Evolutionary conservation across 1,140 invertebrate species (phyloP), one percentile per base, ranked within the genome.

Genomic region (Globodera ellingtonae): DNA sequence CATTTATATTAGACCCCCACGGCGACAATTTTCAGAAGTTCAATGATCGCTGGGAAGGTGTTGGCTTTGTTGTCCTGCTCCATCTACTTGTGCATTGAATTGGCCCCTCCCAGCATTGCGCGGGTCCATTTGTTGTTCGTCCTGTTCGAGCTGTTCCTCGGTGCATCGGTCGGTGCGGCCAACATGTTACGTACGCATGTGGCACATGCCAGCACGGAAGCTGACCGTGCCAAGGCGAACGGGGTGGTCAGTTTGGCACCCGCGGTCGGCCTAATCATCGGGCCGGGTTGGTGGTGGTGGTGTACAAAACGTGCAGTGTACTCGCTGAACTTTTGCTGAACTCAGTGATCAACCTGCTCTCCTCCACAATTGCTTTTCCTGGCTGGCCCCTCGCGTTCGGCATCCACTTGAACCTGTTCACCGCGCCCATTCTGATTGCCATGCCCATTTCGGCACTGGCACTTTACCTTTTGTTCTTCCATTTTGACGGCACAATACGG

Each of bases 131-230:
- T 35, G 56, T 59, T 80, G 24, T 85, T 85, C 75, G 21, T 86
- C n/a, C 48, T 86, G 6, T 85, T 86, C 67, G 86, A 88, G 70
- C 75, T 88, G 9, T 83, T 88, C 13, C 75, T 86, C 7, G 84
- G 84, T 52, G 76, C 87, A 21, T 84, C 83, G 18, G 75, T 87
- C n/a, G 84, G 84, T 46, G 80, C 73, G 5, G 72, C 72, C 18
- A 77, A 56, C 65, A 82, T 84, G 65, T 86, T 21, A 15, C 67
- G 81, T 52, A 78, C 82, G 48, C 86, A 86, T 67, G 78, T 86
- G 47, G 85, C 85, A 9, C 84, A 85, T 80, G 84, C 83, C 10
- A 84, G 80, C 50, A 86, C 85, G 4, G 85, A 86, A 59, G 56
- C 69, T 6, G 85, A 86, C 72, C 75, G 86, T 48, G 50, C 86